phyloP scores from a whole-genome alignment of 1,140 invertebrate species.

The Zaprionus kolodkinae region DNA sequence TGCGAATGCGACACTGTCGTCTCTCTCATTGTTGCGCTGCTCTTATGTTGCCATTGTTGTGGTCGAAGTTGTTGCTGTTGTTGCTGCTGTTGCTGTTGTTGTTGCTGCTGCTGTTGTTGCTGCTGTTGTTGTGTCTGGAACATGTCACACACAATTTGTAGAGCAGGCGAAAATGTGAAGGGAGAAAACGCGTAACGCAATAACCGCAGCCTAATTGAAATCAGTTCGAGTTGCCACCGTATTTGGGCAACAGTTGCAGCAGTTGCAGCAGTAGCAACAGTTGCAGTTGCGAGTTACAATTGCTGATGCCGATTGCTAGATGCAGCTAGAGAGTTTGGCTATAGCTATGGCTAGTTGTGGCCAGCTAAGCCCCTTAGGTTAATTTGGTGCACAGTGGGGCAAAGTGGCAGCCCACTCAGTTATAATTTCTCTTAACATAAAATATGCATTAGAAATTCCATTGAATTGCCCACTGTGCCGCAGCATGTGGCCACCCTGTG shows the following conservation, averaged over 20 bases:
- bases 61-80: conserved; percentile 36
- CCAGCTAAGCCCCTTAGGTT: background rate
- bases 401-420: background rate
- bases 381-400: background rate
- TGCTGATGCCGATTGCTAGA: background rate
- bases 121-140: conserved; percentile 69
- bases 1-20: background rate
- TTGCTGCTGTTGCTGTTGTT: conserved; percentile 32
- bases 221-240: conserved; percentile 41
- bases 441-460: background rate
- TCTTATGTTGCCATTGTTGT: conserved; percentile 41
- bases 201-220: conserved; percentile 69
- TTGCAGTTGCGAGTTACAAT: background rate
- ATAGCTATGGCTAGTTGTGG: background rate
- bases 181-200: conserved; percentile 48
- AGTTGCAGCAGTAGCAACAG: background rate
- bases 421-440: background rate
- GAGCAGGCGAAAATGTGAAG: conserved; percentile 50
- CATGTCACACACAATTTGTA: conserved; percentile 69
- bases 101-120: too few species aligned
- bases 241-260: conserved; percentile 11
- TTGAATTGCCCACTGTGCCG: background rate
- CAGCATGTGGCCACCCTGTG: background rate
- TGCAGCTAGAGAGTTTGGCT: too few species aligned
- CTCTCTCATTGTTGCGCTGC: conserved; percentile 49